Conservation (phyloP, 1,140 invertebrate species). For the Oedothorax gibbosus region DNA sequence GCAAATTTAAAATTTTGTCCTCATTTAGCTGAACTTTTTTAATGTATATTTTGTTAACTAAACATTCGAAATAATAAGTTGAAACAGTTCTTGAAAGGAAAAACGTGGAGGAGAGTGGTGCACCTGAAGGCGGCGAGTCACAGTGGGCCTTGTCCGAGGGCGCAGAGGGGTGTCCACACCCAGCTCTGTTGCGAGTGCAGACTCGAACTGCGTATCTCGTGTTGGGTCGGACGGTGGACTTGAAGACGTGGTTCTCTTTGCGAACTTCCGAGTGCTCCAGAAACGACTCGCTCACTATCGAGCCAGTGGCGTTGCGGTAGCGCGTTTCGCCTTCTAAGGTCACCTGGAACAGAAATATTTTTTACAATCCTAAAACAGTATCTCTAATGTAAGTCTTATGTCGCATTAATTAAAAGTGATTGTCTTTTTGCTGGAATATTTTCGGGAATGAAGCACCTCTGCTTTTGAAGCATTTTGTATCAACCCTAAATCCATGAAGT, state of each 20-base stretch:
- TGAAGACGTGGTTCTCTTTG: constrained; percentile 57
- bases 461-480: too few relatives aligned
- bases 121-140: constrained; percentile 54
- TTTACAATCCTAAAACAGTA: too few relatives aligned
- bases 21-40: too few relatives aligned
- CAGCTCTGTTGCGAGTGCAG: constrained; percentile 62
- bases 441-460: too few relatives aligned
- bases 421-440: too few relatives aligned
- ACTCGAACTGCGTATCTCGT: constrained; percentile 65
- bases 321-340: constrained; percentile 53
- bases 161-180: constrained; percentile 59
- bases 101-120: not conserved
- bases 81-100: too few relatives aligned
- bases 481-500: too few relatives aligned
- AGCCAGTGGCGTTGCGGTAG: constrained; percentile 58
- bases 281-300: constrained; percentile 52
- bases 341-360: constrained; percentile 6
- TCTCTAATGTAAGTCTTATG: too few relatives aligned
- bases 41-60: too few relatives aligned
- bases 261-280: constrained; percentile 53
- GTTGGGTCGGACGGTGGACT: constrained; percentile 64
- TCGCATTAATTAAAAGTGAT: too few relatives aligned
- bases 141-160: constrained; percentile 54
- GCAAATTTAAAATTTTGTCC: too few relatives aligned
- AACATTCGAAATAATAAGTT: too few relatives aligned